Base-by-base conservation (phyloP, 2,888 invertebrate species). In the Ophonus ardosiacus region DNA sequence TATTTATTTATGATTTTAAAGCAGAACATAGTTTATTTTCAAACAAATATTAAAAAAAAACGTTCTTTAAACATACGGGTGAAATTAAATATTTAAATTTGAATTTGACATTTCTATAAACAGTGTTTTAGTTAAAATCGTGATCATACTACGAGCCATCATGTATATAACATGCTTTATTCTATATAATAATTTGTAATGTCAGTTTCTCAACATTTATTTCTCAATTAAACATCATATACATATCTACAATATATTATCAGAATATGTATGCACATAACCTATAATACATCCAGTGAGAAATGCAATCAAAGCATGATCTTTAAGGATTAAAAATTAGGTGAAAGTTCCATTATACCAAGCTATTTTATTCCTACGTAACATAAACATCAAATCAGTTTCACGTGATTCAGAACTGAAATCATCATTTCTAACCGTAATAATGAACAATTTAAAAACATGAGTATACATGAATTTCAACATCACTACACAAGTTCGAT, bases 381-480 rank as follows among this genome's bases (percentile, higher is more conserved):
- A 51, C 31, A 31, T 21, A 1, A 21, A 21, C 21, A 21, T 51
- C 43, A 13, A 51, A 51, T 51, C 8, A 13, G 43, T 51, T 51
- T 4, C 43, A 51, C 43, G 43, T 51, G 43, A 51, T 51, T 51
- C 43, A 51, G 13, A 10, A 51, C 43, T 51, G 43, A 51, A 51
- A 51, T 51, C 43, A 51, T 51, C 43, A 8, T 51, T 51, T 51
- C 43, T 51, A 51, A 51, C 13, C 13, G 43, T 51, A 51, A 51
- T 51, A 51, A 51, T 51, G 43, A 51, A 51, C 43, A 51, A 51
- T 51, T 51, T 51, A 51, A 51, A 51, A 51, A 51, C 43, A 51
- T 51, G 43, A 13, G 43, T 65, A 24, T 24, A 65, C 65, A 65
- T 65, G 65, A 24, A 31, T 65, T 65, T 24, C 21, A 65, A 65